Base-by-base conservation (phyloP, 2,113 vertebrate species). In the Elanoides forficatus region DNA sequence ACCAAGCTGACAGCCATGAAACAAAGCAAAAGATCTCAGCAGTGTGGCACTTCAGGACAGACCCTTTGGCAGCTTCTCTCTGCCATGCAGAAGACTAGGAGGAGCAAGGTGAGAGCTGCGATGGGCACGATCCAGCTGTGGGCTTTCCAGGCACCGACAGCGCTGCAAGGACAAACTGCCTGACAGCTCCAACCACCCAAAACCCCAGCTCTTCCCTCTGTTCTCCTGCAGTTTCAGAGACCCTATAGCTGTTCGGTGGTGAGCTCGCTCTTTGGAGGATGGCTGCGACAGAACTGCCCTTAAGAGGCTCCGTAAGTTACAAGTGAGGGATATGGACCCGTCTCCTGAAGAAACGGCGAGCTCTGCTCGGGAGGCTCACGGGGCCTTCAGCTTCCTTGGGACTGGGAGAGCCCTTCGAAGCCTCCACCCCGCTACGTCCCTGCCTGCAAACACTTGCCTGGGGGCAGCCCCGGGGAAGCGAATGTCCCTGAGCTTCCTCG, bases 111-210 rank as follows among this genome's bases (percentile, higher is more conserved):
- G 0, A 71, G 72, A 59, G 32, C 56, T 68, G 78, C 27, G 38
- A 27, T 67, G 50, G 17, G 15, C 73, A 56, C 0, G 0, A 15
- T 81, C 43, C 0, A 0, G 29, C 47, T 50, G 29, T 14, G 4
- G 50, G 47, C 66, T 90, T 18, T 81, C 29, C 65, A 34, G 70
- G 52, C 47, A 42, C 11, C 3, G 1, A 9, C 12, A 13, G 7
- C 47, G 38, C 52, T 81, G 65, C 25, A 62, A 62, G 58, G 73
- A 65, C 72, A 75, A 55, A 43, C 48, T 34, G 82, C 36, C n/a
- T 75, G 23, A 26, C 13, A 85, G 66, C 74, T 63, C n/a, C 47
- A 71, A 6, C 19, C 48, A 38, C 13, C 15, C 22, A 1, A 55
- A 88, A 55, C 1, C 27, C 34, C 52, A 74, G 18, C 27, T 78